A percentile compares a stretch with the other conserved stretches of the same genome.
These are phyloP conservation scores for Girardia tigrina DNA, from an alignment of 2,888 invertebrate genomes.

Conservation along the genomic window DNA sequence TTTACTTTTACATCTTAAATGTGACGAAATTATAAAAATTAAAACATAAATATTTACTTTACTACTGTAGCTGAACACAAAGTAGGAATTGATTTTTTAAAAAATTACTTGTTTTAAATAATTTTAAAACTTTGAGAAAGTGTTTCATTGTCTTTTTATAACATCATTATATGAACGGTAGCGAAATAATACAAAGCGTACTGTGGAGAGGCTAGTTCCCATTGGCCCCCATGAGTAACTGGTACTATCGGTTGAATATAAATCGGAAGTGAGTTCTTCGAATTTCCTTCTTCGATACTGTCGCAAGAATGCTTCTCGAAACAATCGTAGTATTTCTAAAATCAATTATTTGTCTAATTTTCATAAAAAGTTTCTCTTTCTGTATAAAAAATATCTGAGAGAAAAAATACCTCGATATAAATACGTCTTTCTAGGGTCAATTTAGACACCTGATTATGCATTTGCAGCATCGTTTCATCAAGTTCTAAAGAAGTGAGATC, in stretches of 20 bases:
- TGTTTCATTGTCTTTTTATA: too few relatives aligned
- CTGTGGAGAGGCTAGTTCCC: background rate
- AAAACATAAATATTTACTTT: too few relatives aligned
- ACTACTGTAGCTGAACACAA: too few relatives aligned
- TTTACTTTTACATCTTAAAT: too few relatives aligned
- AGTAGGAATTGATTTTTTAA: too few relatives aligned
- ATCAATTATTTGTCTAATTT: background rate
- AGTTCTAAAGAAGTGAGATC: background rate
- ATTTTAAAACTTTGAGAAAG: too few relatives aligned
- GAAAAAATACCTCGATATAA: background rate
- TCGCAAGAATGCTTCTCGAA: background rate
- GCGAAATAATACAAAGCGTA: background rate
- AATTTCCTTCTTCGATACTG: background rate
- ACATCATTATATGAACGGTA: too few relatives aligned
- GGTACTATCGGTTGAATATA: background rate
- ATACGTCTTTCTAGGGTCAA: background rate
- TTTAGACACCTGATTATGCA: background rate
- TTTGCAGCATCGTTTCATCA: slow-evolving; percentile 1
- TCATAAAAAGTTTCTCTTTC: background rate
- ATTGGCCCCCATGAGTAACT: background rate
- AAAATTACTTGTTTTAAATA: too few relatives aligned
- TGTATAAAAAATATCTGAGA: background rate
- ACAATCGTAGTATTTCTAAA: background rate
- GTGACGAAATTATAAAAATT: too few relatives aligned
- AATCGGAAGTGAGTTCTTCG: background rate